Conservation (phyloP, 2,888 invertebrate genomes). For the Oscheius myriophilus region DNA sequence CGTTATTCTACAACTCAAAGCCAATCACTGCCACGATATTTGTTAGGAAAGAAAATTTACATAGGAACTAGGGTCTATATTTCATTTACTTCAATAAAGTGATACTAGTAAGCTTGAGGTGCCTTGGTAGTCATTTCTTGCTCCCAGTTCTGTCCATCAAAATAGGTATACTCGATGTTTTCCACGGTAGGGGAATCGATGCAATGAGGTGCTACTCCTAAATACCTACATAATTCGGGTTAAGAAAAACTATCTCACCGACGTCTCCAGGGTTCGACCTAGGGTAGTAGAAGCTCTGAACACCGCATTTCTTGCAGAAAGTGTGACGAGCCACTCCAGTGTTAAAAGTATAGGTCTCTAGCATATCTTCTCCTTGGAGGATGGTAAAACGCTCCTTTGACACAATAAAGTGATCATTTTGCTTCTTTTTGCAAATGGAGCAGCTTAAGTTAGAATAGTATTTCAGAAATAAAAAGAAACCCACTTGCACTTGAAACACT, state of each 20-base stretch:
- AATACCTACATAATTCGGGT: constrained; percentile 8
- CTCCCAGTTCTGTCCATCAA: constrained; percentile 57
- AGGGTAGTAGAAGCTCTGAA: constrained; percentile 75
- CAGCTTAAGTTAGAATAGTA: constrained; percentile 71
- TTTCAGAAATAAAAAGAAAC: constrained; percentile 21
- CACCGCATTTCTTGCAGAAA: constrained; percentile 72
- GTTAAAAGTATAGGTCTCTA: constrained; percentile 58
- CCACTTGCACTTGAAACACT: constrained; percentile 57
- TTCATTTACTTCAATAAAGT: not conserved
- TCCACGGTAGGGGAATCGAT: constrained; percentile 57
- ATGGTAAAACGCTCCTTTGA: constrained; percentile 72
- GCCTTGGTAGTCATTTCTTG: constrained; percentile 41
- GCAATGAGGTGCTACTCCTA: constrained; percentile 62
- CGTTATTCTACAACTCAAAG: constrained; percentile 44
- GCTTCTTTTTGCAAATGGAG: constrained; percentile 74
- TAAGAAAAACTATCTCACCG: constrained; percentile 71
- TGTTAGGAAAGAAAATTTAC: constrained; percentile 34
- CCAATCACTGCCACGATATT: constrained; percentile 53
- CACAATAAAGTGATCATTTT: constrained; percentile 74
- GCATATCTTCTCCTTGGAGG: constrained; percentile 47
- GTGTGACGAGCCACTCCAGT: constrained; percentile 51
- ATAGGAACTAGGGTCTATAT: not conserved
- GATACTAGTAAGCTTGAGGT: constrained; percentile 41
- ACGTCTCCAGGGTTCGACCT: constrained; percentile 74
- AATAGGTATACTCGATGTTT: constrained; percentile 38